Conservation (phyloP, 2,113 vertebrate genomes). For the Cinclus cinclus region DNA sequence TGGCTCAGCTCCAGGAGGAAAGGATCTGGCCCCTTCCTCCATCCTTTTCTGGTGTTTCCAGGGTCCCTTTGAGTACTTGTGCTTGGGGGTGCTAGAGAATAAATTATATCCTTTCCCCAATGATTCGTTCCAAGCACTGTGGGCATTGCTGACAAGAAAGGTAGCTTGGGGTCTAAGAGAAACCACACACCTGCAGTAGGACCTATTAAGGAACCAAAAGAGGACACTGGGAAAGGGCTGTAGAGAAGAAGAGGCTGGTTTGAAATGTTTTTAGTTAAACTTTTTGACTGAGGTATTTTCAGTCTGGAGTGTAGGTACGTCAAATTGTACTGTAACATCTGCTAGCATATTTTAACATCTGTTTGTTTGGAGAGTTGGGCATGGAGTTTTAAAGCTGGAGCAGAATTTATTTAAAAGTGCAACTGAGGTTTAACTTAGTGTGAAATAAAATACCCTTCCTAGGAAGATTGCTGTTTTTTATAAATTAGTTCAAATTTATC, state of each 20-base stretch:
- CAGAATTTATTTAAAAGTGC: neutral
- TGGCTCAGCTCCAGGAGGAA: neutral
- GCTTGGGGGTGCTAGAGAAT: neutral
- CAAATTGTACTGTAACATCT: slow-evolving; percentile 9
- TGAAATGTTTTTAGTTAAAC: neutral
- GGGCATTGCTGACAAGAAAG: neutral
- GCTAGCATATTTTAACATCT: slow-evolving; percentile 6
- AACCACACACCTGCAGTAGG: fast-evolving
- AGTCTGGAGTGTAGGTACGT: neutral
- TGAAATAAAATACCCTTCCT: neutral
- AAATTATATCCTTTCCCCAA: neutral
- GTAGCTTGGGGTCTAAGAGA: neutral
- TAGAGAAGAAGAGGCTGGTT: neutral
- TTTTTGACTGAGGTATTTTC: neutral
- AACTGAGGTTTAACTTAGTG: neutral
- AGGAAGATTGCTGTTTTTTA: neutral
- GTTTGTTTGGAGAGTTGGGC: neutral
- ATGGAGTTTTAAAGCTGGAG: neutral
- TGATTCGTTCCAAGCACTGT: neutral
- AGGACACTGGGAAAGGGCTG: neutral
- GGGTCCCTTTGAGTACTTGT: neutral
- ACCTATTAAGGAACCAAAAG: neutral
- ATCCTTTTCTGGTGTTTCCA: neutral
- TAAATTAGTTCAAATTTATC: neutral
- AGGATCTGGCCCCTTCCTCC: neutral